These are phyloP conservation scores for Syngnathus rostellatus DNA, from an alignment of 2,797 vertebrate species.

Conservation along the genomic window DNA sequence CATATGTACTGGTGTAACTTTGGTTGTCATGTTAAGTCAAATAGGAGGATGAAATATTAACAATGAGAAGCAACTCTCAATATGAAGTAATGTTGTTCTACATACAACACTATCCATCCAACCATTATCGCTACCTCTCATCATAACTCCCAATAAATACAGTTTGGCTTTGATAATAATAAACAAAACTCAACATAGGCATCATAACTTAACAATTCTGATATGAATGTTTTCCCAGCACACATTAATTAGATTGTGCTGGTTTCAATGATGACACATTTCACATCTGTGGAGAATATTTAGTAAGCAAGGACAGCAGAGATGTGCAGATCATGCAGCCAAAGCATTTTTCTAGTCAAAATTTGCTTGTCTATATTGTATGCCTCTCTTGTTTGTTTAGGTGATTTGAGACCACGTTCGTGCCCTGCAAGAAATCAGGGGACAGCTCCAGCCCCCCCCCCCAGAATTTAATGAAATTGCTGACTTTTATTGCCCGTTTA, in stretches of 20 bases:
- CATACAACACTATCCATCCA: no score
- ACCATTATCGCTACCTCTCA: no score
- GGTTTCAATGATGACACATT: background rate
- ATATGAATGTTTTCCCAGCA: no score
- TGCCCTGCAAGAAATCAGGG: background rate
- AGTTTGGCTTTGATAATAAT: no score
- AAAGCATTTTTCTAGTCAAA: background rate
- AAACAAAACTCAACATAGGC: background rate
- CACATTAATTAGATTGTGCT: background rate
- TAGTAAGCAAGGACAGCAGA: background rate
- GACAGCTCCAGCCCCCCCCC: constrained; percentile 1
- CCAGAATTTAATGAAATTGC: constrained; percentile 19
- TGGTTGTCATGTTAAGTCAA: no score
- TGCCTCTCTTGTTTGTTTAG: background rate
- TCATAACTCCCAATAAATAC: no score
- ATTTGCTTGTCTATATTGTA: background rate
- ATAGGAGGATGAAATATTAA: no score
- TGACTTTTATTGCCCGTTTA: constrained; percentile 32
- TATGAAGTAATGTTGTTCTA: no score
- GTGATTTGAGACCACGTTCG: background rate
- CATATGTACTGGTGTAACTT: no score
- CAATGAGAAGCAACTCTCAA: no score
- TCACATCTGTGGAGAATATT: background rate
- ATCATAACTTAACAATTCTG: no score
- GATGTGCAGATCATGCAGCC: background rate